Percentiles rank a stretch among this genome's conserved stretches.
Conservation (phyloP, 2,113 vertebrate species). For the Psammodynastes pulverulentus region DNA sequence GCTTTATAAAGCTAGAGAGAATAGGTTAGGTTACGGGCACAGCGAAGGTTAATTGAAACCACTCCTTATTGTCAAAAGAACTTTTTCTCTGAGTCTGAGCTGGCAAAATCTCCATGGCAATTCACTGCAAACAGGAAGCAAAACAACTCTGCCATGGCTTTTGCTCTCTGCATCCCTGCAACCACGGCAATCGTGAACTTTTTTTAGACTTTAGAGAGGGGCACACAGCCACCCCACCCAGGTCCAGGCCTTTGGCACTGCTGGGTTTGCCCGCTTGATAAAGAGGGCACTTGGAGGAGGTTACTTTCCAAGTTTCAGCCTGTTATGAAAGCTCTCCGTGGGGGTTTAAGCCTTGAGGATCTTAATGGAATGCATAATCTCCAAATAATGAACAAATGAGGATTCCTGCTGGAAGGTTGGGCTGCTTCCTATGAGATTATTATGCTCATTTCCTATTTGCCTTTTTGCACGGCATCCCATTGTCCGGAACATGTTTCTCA, state of each 20-base stretch:
- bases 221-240: neutral
- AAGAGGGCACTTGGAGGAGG: neutral
- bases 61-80: constrained; percentile 6
- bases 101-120: constrained; percentile 20
- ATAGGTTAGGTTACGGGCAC: neutral
- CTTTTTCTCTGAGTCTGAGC: neutral
- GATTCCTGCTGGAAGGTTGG: neutral
- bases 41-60: neutral
- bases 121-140: neutral
- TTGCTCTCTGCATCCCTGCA: neutral
- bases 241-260: no score
- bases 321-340: neutral
- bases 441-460: neutral
- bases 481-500: neutral
- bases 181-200: neutral
- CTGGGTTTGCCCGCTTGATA: neutral
- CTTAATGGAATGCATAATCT: neutral
- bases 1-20: neutral
- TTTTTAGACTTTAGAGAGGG: neutral
- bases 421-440: neutral
- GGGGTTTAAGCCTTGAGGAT: neutral
- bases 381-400: neutral
- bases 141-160: neutral
- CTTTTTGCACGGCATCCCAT: neutral
- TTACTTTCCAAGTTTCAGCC: neutral